Evolutionary conservation across 1,140 invertebrate species (phyloP).

Genomic region (Aphaenogaster floridana): DNA sequence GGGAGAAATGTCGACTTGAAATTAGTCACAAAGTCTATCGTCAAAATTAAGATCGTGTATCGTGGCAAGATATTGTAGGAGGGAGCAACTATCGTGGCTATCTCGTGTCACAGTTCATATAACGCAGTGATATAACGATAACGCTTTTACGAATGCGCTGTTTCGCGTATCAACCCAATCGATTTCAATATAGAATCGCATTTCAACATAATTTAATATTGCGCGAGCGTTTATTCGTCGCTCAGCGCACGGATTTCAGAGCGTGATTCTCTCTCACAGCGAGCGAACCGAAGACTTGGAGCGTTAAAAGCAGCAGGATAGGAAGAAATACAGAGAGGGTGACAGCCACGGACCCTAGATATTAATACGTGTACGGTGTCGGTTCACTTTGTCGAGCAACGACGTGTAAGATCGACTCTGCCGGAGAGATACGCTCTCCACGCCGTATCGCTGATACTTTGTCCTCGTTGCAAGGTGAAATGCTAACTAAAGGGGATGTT

Average conservation of each 20-base stretch:
- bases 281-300: conserved; percentile 65
- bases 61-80: background rate
- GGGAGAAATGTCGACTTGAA: background rate
- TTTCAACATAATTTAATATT: conserved; percentile 40
- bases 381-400: conserved; percentile 84
- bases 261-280: conserved; percentile 7
- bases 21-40: background rate
- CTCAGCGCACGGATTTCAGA: conserved; percentile 29
- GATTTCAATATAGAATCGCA: background rate
- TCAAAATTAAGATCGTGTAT: conserved; percentile 3
- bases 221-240: conserved; percentile 25
- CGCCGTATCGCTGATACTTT: conserved; percentile 79
- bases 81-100: background rate
- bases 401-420: conserved; percentile 82
- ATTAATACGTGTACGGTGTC: conserved; percentile 83
- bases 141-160: background rate
- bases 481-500: conserved; percentile 85
- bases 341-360: conserved; percentile 79
- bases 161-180: background rate
- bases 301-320: conserved; percentile 71
- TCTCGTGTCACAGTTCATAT: background rate
- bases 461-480: conserved; percentile 84
- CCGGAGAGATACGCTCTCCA: conserved; percentile 75
- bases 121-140: background rate
- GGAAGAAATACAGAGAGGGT: conserved; percentile 76